Evolutionary conservation across 2,113 vertebrate genomes (phyloP).

Genomic region (Danio rerio): GRCz12tu NC_133179.1:13171501-13172000

Average conservation of each 20-base stretch:
- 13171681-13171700: conserved; percentile 40
- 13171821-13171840: conserved; percentile 55
- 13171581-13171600: not conserved
- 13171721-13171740: not conserved
- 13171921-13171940: conserved; percentile 62
- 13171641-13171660: too few relatives aligned
- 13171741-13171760: conserved; percentile 46
- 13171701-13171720: conserved; percentile 31
- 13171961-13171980: conserved; percentile 65
- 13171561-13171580: too few relatives aligned
- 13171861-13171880: conserved; percentile 49
- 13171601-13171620: not conserved
- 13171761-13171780: conserved; percentile 48
- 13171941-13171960: conserved; percentile 61
- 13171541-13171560: too few relatives aligned
- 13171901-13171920: conserved; percentile 62
- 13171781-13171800: conserved; percentile 55
- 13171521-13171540: too few relatives aligned
- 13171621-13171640: too few relatives aligned
- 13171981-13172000: conserved; percentile 63
- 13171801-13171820: conserved; percentile 54
- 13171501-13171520: too few relatives aligned
- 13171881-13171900: conserved; percentile 56
- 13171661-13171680: conserved; percentile 34
- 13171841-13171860: conserved; percentile 53